Evolutionary conservation across 1,140 invertebrate genomes (phyloP).

Genomic region (Zaprionus davidi): DNA sequence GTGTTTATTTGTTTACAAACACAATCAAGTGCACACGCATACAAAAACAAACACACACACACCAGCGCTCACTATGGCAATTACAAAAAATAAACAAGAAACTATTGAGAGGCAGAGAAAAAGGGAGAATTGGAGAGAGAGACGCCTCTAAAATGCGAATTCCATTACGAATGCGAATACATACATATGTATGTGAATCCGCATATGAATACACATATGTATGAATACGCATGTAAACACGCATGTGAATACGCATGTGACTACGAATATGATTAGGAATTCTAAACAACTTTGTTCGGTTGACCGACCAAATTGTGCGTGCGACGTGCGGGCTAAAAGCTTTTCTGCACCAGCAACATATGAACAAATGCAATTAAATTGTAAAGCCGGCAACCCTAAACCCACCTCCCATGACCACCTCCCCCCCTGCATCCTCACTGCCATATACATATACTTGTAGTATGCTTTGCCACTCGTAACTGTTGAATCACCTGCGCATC

Average conservation of each 20-base stretch:
- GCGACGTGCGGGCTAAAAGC: slow-evolving; percentile 25
- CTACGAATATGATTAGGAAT: slow-evolving; percentile 14
- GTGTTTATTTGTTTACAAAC: slow-evolving; percentile 25
- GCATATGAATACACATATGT: neutral
- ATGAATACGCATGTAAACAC: neutral
- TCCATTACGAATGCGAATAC: neutral
- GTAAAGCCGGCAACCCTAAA: slow-evolving; percentile 9
- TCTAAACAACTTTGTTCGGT: slow-evolving; percentile 37
- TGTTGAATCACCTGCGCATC: slow-evolving; percentile 1
- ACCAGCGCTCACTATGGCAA: neutral
- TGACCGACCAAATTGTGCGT: slow-evolving; percentile 26
- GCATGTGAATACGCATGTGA: neutral
- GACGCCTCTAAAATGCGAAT: neutral
- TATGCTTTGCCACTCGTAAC: neutral
- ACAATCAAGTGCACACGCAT: neutral
- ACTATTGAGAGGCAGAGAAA: neutral
- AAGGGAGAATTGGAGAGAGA: neutral
- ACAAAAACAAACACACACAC: neutral
- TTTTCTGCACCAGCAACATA: slow-evolving; percentile 15
- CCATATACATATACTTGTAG: neutral
- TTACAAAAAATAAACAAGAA: slow-evolving; percentile 21
- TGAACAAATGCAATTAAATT: slow-evolving; percentile 72
- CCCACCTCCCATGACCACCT: neutral
- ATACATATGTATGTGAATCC: neutral
- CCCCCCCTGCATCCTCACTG: neutral